Evolutionary conservation across 2,888 invertebrate genomes (phyloP), one percentile per base, ranked within the genome.

Genomic region (Dasypogon diadema): DNA sequence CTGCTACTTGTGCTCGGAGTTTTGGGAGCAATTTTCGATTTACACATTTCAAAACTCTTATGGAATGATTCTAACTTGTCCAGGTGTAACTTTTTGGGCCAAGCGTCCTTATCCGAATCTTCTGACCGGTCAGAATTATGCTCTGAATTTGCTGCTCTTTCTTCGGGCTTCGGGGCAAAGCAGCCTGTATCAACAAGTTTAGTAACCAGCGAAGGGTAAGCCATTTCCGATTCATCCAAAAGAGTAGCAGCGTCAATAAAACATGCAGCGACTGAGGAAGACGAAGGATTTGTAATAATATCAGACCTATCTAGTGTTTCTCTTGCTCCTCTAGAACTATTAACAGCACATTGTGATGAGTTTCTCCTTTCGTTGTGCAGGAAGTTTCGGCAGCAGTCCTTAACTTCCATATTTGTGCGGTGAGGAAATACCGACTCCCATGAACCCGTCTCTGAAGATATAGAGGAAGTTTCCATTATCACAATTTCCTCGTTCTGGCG

Each of bases 161-260:
- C 46, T 6, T 60, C 56, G 4, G 65, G 56, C 5, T 60, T 51
- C 14, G 55, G 46, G n/a, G 54, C 37, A 48, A 75, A 70, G 48
- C 74, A 60, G 48, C 76, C 68, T 63, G 68, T 6, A 10, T 74
- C 72, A 30, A 76, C 77, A 16, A 51, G 55, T 42, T 56, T 74
- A 75, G 34, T 60, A 2, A 37, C 60, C 22, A 82, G 76, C 63
- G 81, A 83, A 21, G 82, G 81, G 78, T 82, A 85, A 1, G 82
- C 82, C 26, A 84, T 81, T 79, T 91, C 90, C 76, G 88, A 89
- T 82, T 93, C 93, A 83, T 93, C 93, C 21, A 89, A 89, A 78
- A 94, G 86, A 82, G 90, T 91, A 5, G 93, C 91, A 14, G 93
- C 93, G 83, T 93, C 93, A 79, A 94, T 94, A 80, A 93, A 94